These are phyloP conservation scores for Brenthis ino DNA, from an alignment of 2,888 invertebrate genomes.

Conservation along the genomic window DNA sequence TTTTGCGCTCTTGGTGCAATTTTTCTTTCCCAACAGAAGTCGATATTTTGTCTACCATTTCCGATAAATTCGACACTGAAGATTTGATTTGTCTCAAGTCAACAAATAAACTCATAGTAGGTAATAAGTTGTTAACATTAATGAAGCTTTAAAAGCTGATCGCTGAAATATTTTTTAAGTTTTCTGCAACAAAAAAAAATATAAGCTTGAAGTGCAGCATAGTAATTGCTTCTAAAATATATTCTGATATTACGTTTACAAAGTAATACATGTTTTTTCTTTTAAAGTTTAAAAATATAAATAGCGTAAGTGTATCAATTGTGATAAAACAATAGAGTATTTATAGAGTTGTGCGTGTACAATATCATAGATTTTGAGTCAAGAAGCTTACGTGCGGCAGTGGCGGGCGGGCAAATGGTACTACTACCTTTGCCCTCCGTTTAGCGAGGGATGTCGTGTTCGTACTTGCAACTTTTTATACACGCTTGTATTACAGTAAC, in stretches of 20 bases:
- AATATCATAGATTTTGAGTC: conserved; percentile 52
- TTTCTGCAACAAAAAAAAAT: conserved; percentile 37
- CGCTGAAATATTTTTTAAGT: conserved; percentile 5
- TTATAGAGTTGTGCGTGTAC: conserved; percentile 57
- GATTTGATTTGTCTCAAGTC: conserved; percentile 77
- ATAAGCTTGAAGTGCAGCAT: too few species aligned
- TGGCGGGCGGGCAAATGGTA: conserved; percentile 71
- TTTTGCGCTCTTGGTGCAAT: conserved; percentile 52
- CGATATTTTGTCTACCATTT: conserved; percentile 78
- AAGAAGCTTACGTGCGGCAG: conserved; percentile 74
- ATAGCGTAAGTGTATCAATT: not conserved
- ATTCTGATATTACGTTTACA: too few species aligned
- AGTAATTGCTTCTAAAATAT: too few species aligned
- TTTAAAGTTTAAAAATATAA: not conserved
- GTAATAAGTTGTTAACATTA: conserved; percentile 38
- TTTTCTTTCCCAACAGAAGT: conserved; percentile 60
- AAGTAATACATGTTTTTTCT: too few species aligned
- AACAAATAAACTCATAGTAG: conserved; percentile 74
- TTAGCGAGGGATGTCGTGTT: conserved; percentile 54
- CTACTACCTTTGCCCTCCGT: conserved; percentile 56
- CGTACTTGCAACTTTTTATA: conserved; percentile 70
- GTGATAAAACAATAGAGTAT: conserved; percentile 4
- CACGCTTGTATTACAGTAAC: conserved; percentile 71
- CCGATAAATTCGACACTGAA: conserved; percentile 74
- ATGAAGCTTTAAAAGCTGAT: conserved; percentile 36